Evolutionary conservation across 2,113 vertebrate genomes (phyloP), one percentile per base, ranked within the genome.

Genomic region (Oryzias melastigma): DNA sequence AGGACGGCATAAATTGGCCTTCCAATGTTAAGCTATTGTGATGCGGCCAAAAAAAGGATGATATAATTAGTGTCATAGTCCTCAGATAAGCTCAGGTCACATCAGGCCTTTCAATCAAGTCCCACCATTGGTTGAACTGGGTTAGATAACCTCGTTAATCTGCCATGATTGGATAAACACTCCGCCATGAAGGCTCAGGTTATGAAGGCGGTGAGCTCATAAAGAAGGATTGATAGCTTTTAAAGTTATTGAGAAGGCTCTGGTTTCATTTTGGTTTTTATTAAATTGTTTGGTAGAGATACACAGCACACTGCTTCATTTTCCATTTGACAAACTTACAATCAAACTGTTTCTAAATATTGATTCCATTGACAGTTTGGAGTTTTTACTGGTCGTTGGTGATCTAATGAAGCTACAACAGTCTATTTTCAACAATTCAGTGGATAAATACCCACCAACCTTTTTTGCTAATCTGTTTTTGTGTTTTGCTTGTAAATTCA

Each of bases 1-100:
- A 64, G 74, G 67, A 78, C 69, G 71, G 58, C 48, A 63, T 78
- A 54, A 72, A 79, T 79, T 70, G 62, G 53, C 59, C 1, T 45
- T 44, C 20, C 4, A 5, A 35, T 49, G 53, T 25, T 72, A 72
- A 75, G 46, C 59, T 52, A 40, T 41, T 42, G 56, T 75, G 77
- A 72, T 5, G 40, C 22, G 43, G 61, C 62, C 64, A 52, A 65
- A 48, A 65, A 48, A 35, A 54, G 18, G 25, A 68, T 40, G 41
- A 67, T 57, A 69, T 66, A 77, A 78, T 78, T 81, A 65, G 42
- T 44, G 44, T 52, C 14, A 15, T 4, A 65, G 29, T 79, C 42
- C 58, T 72, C 46, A 58, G 49, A 77, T 62, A 55, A 62, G 44
- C 24, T 20, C 52, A 62, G 56, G 59, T 71, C 20, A 13, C 54